Evolutionary conservation across 1,140 invertebrate genomes (phyloP).

Genomic region (Anastatus disparis): DNA sequence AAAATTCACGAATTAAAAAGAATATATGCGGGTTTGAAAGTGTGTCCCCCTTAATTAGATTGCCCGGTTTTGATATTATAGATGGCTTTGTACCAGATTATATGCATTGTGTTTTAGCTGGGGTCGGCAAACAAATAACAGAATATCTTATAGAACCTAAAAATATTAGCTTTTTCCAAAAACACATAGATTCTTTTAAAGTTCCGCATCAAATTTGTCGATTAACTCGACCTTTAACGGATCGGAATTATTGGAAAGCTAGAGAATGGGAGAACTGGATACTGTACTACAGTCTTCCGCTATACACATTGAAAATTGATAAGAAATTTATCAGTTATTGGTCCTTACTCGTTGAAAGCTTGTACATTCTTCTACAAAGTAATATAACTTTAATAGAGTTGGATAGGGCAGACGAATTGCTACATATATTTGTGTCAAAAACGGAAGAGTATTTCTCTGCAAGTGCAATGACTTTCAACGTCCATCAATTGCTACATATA

Average conservation of each 20-base stretch:
- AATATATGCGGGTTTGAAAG: not conserved
- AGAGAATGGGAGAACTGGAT: too few species aligned
- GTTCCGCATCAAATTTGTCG: too few species aligned
- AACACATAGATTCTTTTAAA: not conserved
- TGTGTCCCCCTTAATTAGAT: not conserved
- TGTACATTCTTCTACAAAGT: not conserved
- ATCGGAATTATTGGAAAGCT: not conserved
- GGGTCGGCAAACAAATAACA: not conserved
- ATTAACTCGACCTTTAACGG: not conserved
- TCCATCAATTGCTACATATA: too few species aligned
- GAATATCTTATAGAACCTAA: not conserved
- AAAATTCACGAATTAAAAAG: too few species aligned
- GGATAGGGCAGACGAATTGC: too few species aligned
- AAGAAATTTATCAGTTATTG: not conserved
- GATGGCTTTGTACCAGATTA: not conserved
- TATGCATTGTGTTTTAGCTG: not conserved
- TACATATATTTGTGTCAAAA: not conserved
- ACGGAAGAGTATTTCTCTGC: not conserved
- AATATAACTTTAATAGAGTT: not conserved
- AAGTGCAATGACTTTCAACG: too few species aligned
- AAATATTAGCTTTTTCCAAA: not conserved
- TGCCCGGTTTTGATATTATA: not conserved
- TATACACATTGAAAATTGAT: too few species aligned
- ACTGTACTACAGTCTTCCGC: too few species aligned
- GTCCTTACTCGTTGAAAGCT: not conserved